Conservation (phyloP, 2,888 invertebrate species). For the Torymus texanus region DNA sequence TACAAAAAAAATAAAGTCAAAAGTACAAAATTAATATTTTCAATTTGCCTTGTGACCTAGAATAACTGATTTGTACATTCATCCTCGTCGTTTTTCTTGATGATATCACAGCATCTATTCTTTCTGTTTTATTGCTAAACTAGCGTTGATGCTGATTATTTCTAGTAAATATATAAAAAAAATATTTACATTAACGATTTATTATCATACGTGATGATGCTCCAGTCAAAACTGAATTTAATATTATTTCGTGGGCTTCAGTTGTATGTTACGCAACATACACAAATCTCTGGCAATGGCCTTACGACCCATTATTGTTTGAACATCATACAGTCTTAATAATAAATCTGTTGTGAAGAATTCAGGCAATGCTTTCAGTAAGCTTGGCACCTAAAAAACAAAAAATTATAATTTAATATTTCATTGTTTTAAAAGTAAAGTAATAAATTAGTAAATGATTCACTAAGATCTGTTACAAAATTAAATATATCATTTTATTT, state of each 20-base stretch:
- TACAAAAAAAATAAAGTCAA: slow-evolving; percentile 34
- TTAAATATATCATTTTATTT: slow-evolving; percentile 53
- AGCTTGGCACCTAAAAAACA: slow-evolving; percentile 80
- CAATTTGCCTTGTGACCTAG: slow-evolving; percentile 19
- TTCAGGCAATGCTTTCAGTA: slow-evolving; percentile 88
- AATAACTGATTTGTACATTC: too few relatives aligned
- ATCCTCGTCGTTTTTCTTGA: too few relatives aligned
- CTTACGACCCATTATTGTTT: slow-evolving; percentile 85
- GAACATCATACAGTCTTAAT: slow-evolving; percentile 87
- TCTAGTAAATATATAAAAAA: slow-evolving; percentile 17
- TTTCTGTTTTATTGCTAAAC: background rate
- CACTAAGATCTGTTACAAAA: background rate
- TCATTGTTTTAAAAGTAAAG: background rate
- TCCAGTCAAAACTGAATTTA: slow-evolving; percentile 14
- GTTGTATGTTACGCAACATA: slow-evolving; percentile 87
- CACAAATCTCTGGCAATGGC: slow-evolving; percentile 92
- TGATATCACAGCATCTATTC: background rate
- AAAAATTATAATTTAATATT: slow-evolving; percentile 50
- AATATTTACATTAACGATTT: slow-evolving; percentile 35
- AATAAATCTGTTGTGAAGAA: slow-evolving; percentile 85
- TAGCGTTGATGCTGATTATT: background rate
- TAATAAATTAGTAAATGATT: background rate
- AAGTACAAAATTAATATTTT: slow-evolving; percentile 44
- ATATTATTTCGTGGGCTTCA: slow-evolving; percentile 77
- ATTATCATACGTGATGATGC: too few relatives aligned